Base-by-base conservation (phyloP, 2,113 vertebrate species). In the Oxyura jamaicensis region DNA sequence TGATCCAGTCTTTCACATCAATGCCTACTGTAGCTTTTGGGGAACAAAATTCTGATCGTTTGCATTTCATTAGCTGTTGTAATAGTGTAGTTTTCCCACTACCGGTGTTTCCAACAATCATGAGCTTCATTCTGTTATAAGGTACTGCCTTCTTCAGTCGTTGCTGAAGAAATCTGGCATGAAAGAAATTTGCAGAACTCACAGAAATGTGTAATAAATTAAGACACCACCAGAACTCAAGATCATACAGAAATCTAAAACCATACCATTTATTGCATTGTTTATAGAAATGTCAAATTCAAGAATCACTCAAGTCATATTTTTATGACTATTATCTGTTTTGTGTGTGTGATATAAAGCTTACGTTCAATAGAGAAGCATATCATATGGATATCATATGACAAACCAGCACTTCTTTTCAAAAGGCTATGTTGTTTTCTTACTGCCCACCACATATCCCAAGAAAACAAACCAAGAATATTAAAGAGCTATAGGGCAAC, bases 91-190 rank as follows among this genome's bases (percentile, higher is more conserved):
- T 99, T 96, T 99, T 99, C 53, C 99, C 99, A 86, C 99, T 99
- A 46, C 98, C 98, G 2, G 98, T 97, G 31, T 98, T 99, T 31
- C 99, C 99, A 96, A 99, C 98, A 87, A 99, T 98, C 66, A 99
- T 98, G 23, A 99, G 98, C 90, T 99, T 99, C 99, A 99, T 99
- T 71, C 99, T 98, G 89, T 98, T 98, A 77, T 99, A 99, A 23
- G 99, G 99, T 39, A 99, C 99, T 2, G 99, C 98, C 96, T 99
- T 99, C 96, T 99, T 99, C 91, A 99, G 97, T 39, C 99, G 98
- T 95, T 99, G 99, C 74, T 99, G 99, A 95, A 99, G 98, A 97
- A 99, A 99, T 95, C 99, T 99, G 91, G n/a, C 7, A 73, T 71
- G 62, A 90, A 82, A 67, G 53, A 25, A 26, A 20, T 84, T 91